A percentile compares a stretch with the other conserved stretches of the same genome.
These are phyloP conservation scores for Florisuga fusca DNA, from an alignment of 2,797 vertebrate genomes.

Conservation along the genomic window DNA sequence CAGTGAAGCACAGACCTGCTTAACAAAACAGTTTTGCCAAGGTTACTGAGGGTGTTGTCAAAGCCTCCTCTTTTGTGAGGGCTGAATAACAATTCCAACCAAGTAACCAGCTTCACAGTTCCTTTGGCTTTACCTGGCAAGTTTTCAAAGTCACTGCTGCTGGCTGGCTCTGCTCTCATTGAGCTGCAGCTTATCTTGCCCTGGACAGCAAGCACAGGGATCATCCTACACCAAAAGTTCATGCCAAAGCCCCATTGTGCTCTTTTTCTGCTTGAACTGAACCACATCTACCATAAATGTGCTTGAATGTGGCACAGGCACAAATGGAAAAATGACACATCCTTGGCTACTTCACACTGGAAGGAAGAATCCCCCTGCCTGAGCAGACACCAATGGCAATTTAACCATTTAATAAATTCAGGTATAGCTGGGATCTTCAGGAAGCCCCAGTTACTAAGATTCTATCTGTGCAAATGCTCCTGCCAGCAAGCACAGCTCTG, in stretches of 20 bases:
- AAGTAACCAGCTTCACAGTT: slow-evolving; percentile 32
- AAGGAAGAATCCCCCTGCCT: background rate
- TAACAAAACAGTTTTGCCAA: slow-evolving; percentile 71
- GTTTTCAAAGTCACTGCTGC: slow-evolving; percentile 58
- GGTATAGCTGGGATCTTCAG: background rate
- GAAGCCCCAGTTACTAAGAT: background rate
- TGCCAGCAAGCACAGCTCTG: background rate
- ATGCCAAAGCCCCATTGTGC: slow-evolving; percentile 41
- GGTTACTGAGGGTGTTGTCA: slow-evolving; percentile 63
- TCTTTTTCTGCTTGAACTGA: slow-evolving; percentile 9
- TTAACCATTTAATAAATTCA: background rate
- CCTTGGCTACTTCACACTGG: slow-evolving; percentile 11
- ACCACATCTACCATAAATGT: background rate
- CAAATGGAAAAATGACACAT: background rate
- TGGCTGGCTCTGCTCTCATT: slow-evolving; percentile 22
- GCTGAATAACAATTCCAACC: slow-evolving; percentile 59
- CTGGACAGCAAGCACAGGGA: slow-evolving; percentile 27
- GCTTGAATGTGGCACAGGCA: background rate
- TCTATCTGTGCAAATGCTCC: background rate
- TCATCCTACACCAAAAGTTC: slow-evolving; percentile 15
- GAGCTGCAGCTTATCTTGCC: slow-evolving; percentile 52
- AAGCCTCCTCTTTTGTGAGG: slow-evolving; percentile 59
- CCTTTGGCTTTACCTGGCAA: slow-evolving; percentile 65
- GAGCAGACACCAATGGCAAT: background rate
- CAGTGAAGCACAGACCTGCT: slow-evolving; percentile 56